A percentile compares a stretch with the other conserved stretches of the same genome.
phyloP scores from a whole-genome alignment of 2,888 invertebrate species.

The Labia minor region DNA sequence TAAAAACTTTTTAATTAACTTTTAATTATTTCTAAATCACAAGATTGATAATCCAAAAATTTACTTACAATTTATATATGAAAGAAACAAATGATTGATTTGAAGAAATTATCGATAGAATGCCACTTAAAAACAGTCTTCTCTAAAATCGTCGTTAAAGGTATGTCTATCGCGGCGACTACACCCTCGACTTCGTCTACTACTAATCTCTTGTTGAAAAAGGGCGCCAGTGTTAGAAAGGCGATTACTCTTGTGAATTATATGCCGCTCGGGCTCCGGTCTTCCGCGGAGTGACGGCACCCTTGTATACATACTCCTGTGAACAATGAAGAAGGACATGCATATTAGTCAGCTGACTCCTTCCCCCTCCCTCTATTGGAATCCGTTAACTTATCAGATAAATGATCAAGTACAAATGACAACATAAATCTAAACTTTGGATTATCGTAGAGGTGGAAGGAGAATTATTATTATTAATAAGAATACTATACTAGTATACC shows the following conservation, averaged over 20 bases:
- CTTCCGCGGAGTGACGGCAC: constrained; percentile 13
- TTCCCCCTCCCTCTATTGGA: neutral
- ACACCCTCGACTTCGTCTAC: neutral
- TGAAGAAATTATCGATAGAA: neutral
- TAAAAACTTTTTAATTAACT: too few relatives aligned
- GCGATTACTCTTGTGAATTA: neutral
- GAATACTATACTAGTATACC: too few relatives aligned
- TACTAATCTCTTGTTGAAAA: neutral
- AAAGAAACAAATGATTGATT: neutral
- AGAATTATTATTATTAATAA: too few relatives aligned
- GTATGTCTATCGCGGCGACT: constrained; percentile 16
- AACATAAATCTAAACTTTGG: too few relatives aligned
- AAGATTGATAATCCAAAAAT: too few relatives aligned
- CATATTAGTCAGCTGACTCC: neutral
- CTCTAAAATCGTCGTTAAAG: constrained; percentile 26
- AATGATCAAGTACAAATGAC: neutral
- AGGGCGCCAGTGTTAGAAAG: neutral
- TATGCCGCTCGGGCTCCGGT: constrained; percentile 8
- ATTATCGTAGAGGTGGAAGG: too few relatives aligned
- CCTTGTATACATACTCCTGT: constrained; percentile 13
- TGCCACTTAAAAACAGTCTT: constrained; percentile 15
- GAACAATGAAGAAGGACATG: neutral
- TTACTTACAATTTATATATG: neutral
- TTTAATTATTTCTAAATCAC: too few relatives aligned
- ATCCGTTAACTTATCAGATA: neutral